Conservation (phyloP, 2,888 invertebrate genomes). For the Panopea generosa region DNA sequence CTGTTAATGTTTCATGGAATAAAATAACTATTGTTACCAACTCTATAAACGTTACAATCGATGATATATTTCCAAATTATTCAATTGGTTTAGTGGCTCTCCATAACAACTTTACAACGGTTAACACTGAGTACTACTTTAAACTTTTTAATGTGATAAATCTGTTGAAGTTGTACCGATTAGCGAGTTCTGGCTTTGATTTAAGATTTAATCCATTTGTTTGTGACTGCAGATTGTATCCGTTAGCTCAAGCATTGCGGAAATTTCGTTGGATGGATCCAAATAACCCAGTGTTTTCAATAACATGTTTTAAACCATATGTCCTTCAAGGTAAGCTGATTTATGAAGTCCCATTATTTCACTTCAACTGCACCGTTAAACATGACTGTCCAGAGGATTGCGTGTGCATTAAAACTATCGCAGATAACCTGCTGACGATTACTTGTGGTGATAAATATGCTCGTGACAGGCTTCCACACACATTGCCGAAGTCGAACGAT, state of each 20-base stretch:
- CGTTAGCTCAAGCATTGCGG: conserved; percentile 6
- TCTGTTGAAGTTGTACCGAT: background rate
- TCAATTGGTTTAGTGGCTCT: background rate
- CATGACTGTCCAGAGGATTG: conserved; percentile 33
- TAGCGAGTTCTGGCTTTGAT: conserved; percentile 35
- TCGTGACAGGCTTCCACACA: conserved; percentile 5
- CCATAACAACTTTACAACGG: conserved; percentile 39
- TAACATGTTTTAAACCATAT: conserved; percentile 29
- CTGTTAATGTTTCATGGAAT: conserved; percentile 39
- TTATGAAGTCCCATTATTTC: background rate
- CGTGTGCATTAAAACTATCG: conserved; percentile 28
- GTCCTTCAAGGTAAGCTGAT: conserved; percentile 25
- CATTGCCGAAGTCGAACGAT: conserved; percentile 5
- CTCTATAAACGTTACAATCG: conserved; percentile 22
- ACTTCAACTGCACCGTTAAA: conserved; percentile 46
- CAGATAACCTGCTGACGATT: conserved; percentile 17
- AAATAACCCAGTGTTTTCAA: conserved; percentile 36
- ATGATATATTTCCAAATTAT: background rate
- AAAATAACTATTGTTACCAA: conserved; percentile 26
- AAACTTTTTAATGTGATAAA: conserved; percentile 32
- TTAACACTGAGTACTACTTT: conserved; percentile 17
- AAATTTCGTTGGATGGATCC: conserved; percentile 30
- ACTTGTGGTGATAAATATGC: conserved; percentile 12
- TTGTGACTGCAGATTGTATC: conserved; percentile 45
- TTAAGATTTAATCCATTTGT: conserved; percentile 45